These are phyloP conservation scores for Leptura quadrifasciata DNA, from an alignment of 2,888 invertebrate species.

Conservation along the genomic window DNA sequence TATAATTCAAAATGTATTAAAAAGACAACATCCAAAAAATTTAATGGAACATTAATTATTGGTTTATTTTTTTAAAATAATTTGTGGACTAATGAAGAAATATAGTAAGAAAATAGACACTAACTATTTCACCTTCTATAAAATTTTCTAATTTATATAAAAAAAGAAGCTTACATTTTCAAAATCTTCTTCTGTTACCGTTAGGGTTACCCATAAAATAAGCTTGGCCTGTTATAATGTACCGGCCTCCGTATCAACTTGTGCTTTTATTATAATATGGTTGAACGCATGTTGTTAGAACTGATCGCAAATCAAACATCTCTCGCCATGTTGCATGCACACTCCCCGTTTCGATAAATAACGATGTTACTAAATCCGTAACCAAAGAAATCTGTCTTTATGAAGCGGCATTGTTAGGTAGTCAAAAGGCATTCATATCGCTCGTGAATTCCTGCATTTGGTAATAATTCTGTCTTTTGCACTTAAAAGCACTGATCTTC, in stretches of 20 bases:
- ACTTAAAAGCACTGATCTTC: neutral
- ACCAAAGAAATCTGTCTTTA: constrained; percentile 35
- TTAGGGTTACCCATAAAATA: neutral
- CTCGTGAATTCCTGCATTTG: constrained; percentile 14
- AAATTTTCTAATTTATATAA: too few species aligned
- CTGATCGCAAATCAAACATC: constrained; percentile 53
- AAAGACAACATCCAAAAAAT: too few species aligned
- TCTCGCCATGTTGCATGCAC: constrained; percentile 45
- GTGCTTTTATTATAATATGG: constrained; percentile 48
- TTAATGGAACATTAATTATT: too few species aligned
- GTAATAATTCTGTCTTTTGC: neutral
- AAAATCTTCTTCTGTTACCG: too few species aligned
- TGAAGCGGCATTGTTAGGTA: constrained; percentile 37
- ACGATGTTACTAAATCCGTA: constrained; percentile 42
- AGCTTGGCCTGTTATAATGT: neutral
- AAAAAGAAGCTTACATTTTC: too few species aligned
- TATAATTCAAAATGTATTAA: too few species aligned
- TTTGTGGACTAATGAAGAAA: too few species aligned
- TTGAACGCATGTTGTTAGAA: constrained; percentile 45
- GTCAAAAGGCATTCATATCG: constrained; percentile 19
- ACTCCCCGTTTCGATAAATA: constrained; percentile 40
- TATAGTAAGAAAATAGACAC: too few species aligned
- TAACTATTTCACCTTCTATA: too few species aligned
- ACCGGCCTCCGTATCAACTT: constrained; percentile 8
- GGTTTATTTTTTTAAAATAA: too few species aligned